Base-by-base conservation (phyloP, 2,113 vertebrate genomes). In the Podarcis muralis region DNA sequence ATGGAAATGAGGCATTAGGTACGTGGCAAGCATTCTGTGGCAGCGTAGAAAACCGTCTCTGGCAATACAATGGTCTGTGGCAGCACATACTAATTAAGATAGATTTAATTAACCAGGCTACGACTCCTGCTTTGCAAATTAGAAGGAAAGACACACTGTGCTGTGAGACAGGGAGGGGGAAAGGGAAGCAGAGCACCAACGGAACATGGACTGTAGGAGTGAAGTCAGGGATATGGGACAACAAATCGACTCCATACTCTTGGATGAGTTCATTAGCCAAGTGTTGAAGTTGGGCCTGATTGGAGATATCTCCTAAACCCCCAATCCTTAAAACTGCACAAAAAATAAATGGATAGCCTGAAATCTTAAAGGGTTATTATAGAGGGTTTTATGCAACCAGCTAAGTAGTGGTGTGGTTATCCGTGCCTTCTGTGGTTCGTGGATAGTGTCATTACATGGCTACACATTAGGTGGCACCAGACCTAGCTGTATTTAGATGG, bases 51-150 rank as follows among this genome's bases (percentile, higher is more conserved):
- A 91, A 86, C 69, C n/a, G 84, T 87, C 87, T 88, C 80, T 77
- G 75, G 93, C 20, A 30, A 83, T 62, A 18, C 6, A 27, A 80
- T 2, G 0, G 75, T 53, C 83, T 89, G 91, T 66, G 93, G 93
- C 62, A 93, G 89, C 90, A 93, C 94, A 95, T 93, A 66, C 94
- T 96, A 94, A 95, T 95, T 93, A 92, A 95, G 92, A 94, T 91
- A 95, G 94, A 95, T 94, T 92, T 94, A 94, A 95, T 93, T 95
- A 95, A 75, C 59, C 81, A 90, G 91, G 86, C 88, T 95, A 79
- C 91, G 93, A 85, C 65, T 93, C 93, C 91, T 90, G 93, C 91
- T 91, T 92, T 89, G 91, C 83, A 85, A 93, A 91, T 95, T 89
- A 84, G 90, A 92, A 91, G 84, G 75, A 83, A 68, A 93, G 91